These are phyloP conservation scores for Cloeon dipterum DNA, from an alignment of 2,888 invertebrate species.

Conservation along the genomic window DNA sequence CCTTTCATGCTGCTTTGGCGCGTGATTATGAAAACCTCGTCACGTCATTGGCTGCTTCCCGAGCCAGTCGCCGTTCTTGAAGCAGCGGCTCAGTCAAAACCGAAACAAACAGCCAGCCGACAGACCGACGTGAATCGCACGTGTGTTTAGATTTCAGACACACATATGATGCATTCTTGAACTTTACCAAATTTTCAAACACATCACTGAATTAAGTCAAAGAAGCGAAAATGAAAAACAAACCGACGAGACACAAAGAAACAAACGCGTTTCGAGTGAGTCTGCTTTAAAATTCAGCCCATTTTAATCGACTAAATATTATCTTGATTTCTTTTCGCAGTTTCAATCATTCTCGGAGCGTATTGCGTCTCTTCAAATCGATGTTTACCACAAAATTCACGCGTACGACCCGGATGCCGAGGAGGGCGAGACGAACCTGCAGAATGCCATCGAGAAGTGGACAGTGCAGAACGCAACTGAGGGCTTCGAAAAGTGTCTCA, in stretches of 20 bases:
- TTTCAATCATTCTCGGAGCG: constrained; percentile 74
- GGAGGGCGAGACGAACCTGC: constrained; percentile 52
- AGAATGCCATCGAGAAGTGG: constrained; percentile 71
- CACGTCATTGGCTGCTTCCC: no score
- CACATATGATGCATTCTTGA: no score
- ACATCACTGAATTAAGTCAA: no score
- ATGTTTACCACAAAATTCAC: constrained; percentile 64
- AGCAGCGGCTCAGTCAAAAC: no score
- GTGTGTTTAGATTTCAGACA: no score
- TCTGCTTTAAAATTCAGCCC: constrained; percentile 4
- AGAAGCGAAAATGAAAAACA: constrained; percentile 49
- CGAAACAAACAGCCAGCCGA: no score
- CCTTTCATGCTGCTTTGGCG: no score
- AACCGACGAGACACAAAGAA: constrained; percentile 47
- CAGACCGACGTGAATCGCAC: no score
- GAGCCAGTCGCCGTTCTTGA: no score
- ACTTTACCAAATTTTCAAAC: no score
- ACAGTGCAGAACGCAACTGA: constrained; percentile 66
- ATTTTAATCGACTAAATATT: constrained; percentile 1
- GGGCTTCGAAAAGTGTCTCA: constrained; percentile 52
- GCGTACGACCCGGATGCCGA: constrained; percentile 41
- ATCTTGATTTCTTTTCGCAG: constrained; percentile 23
- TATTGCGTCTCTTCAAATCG: constrained; percentile 62
- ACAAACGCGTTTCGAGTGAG: constrained; percentile 56
- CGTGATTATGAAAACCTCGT: no score